Evolutionary conservation across 2,113 vertebrate species (phyloP).

Genomic region (Saimiri boliviensis): DNA sequence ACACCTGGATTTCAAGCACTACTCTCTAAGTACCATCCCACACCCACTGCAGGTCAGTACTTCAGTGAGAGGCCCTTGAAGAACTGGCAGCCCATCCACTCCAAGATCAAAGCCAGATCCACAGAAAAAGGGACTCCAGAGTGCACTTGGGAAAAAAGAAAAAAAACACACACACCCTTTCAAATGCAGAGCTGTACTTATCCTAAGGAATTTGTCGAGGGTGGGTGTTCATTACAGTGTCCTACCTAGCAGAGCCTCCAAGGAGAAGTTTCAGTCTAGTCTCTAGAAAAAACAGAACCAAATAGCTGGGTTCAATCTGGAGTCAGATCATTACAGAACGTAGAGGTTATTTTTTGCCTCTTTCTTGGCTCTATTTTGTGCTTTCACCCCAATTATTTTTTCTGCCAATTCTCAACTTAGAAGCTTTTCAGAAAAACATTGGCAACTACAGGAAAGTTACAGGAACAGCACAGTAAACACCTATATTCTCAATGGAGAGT

Average conservation of each 20-base stretch:
- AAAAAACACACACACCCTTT: not conserved
- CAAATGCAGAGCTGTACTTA: not conserved
- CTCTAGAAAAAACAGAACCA: not conserved
- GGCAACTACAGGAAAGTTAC: not conserved
- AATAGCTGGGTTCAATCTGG: not conserved
- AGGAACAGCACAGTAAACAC: not conserved
- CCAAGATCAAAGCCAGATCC: not conserved
- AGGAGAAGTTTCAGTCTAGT: not conserved
- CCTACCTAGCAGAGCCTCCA: not conserved
- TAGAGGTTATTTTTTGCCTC: not conserved
- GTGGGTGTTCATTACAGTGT: not conserved
- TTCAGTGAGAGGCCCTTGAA: not conserved
- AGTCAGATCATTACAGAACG: not conserved
- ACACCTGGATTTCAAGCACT: not conserved
- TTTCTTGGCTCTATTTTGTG: not conserved
- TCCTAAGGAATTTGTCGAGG: not conserved
- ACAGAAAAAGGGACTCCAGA: not conserved
- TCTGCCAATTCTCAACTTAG: not conserved
- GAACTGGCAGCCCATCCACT: not conserved
- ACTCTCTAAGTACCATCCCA: not conserved
- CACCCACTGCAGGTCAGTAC: not conserved
- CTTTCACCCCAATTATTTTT: not conserved
- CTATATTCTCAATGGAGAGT: not conserved
- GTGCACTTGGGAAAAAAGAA: not conserved
- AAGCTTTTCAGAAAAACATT: slow-evolving; percentile 12